Conservation (phyloP, 2,888 invertebrate genomes). For the Lepidocyrtoides sp. region DNA sequence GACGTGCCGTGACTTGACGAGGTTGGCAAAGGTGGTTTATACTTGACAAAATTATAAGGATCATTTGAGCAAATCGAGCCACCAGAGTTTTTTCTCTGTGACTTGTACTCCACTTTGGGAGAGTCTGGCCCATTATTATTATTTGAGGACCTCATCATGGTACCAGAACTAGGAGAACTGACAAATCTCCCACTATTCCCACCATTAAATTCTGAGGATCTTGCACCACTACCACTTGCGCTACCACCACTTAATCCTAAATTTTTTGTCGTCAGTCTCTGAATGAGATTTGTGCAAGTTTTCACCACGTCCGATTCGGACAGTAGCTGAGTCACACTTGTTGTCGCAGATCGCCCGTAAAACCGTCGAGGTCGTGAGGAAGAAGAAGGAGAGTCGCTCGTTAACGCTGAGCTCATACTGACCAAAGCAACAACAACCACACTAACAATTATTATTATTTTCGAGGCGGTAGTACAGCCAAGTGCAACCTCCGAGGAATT, state of each 20-base stretch:
- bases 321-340: conserved; percentile 94
- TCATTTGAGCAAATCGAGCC: conserved; percentile 82
- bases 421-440: conserved; percentile 56
- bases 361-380: conserved; percentile 89
- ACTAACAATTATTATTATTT: conserved; percentile 28
- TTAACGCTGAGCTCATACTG: conserved; percentile 80
- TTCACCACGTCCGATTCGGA: conserved; percentile 88
- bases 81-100: conserved; percentile 81
- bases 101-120: conserved; percentile 73
- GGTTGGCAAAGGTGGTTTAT: conserved; percentile 85
- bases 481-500: conserved; percentile 39
- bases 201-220: conserved; percentile 79
- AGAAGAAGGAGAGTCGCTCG: conserved; percentile 69
- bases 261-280: conserved; percentile 91
- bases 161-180: background rate
- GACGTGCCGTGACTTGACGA: conserved; percentile 35
- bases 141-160: conserved; percentile 67
- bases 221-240: conserved; percentile 19
- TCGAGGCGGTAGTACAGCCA: conserved; percentile 24
- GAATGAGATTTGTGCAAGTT: conserved; percentile 94
- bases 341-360: conserved; percentile 91
- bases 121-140: conserved; percentile 74
- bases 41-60: conserved; percentile 85
- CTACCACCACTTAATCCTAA: conserved; percentile 85
- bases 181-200: conserved; percentile 36